A percentile compares a stretch with the other conserved stretches of the same genome.
These are phyloP conservation scores for Limonius californicus DNA, from an alignment of 1,140 invertebrate species.

Conservation along the genomic window DNA sequence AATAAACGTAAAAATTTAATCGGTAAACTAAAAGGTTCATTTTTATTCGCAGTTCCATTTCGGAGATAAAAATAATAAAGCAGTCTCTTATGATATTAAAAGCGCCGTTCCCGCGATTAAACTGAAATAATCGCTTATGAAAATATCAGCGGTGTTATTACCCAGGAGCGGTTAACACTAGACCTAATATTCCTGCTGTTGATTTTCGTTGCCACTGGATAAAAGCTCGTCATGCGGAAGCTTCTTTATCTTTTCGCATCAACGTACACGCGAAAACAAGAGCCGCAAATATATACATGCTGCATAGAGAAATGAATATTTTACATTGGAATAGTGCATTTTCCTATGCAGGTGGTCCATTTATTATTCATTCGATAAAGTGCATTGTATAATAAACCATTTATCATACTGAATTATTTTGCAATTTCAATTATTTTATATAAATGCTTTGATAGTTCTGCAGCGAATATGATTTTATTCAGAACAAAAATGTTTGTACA, in stretches of 20 bases:
- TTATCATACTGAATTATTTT: no score
- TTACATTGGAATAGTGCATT: no score
- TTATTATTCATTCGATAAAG: no score
- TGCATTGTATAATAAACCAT: no score
- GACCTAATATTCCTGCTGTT: constrained; percentile 1
- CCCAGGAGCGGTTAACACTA: constrained; percentile 31
- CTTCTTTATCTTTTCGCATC: not conserved
- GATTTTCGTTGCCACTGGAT: not conserved
- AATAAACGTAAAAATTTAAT: constrained; percentile 27
- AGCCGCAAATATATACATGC: no score
- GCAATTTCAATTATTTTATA: no score
- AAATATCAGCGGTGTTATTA: constrained; percentile 37
- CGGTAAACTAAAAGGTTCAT: constrained; percentile 16
- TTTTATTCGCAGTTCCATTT: constrained; percentile 24
- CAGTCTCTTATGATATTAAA: constrained; percentile 39
- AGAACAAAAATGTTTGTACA: no score
- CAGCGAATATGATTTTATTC: no score
- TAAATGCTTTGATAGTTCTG: no score
- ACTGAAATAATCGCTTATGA: constrained; percentile 41
- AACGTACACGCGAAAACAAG: not conserved
- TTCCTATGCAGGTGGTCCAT: no score
- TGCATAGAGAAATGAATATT: no score
- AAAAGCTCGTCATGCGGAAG: not conserved
- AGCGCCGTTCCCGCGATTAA: constrained; percentile 36
- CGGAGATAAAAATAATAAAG: constrained; percentile 39